Conservation (phyloP, 2,113 vertebrate genomes). For the Heterotis niloticus region DNA sequence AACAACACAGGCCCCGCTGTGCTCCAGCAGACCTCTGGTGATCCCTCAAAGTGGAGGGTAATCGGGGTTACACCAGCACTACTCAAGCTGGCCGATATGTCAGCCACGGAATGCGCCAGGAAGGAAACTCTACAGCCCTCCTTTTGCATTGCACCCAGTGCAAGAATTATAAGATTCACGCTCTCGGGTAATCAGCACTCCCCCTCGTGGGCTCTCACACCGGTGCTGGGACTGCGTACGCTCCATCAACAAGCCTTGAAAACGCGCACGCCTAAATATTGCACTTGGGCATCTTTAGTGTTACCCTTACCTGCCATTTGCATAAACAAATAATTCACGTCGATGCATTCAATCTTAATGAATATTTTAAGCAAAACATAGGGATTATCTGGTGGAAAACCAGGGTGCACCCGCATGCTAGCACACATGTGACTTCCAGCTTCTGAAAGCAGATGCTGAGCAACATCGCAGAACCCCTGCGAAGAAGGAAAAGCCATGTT, state of each 20-base stretch:
- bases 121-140: neutral
- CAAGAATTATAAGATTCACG: neutral
- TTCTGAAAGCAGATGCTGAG: neutral
- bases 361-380: neutral
- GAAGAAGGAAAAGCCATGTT: neutral
- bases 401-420: neutral
- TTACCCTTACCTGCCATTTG: neutral
- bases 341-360: neutral
- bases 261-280: neutral
- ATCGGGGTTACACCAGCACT: neutral
- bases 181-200: neutral
- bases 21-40: neutral
- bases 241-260: neutral
- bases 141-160: too few species aligned
- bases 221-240: neutral
- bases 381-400: neutral
- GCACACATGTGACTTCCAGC: neutral
- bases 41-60: conserved; percentile 4
- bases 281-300: neutral
- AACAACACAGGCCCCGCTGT: conserved; percentile 24
- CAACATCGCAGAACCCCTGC: too few species aligned
- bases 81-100: neutral
- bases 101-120: neutral
- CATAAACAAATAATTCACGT: conserved; percentile 20
- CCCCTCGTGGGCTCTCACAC: neutral